Percentiles rank a stretch among this genome's conserved stretches.
phyloP scores from a whole-genome alignment of 2,888 invertebrate genomes.

The Blomia tropicalis region DNA sequence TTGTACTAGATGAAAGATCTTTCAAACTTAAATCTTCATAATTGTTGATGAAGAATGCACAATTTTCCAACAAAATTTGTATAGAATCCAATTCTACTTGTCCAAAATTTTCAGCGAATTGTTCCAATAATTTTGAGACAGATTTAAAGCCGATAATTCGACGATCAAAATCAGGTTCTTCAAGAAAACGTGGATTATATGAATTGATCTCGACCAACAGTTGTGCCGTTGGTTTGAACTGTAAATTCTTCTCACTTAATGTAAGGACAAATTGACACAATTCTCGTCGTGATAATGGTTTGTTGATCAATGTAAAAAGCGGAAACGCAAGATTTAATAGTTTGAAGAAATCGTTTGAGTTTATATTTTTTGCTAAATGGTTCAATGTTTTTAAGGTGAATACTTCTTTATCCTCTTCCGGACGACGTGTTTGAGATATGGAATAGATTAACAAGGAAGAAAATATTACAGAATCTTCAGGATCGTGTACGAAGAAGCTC shows the following conservation, averaged over 20 bases:
- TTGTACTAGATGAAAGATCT: conserved; percentile 48
- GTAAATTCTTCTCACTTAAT: conserved; percentile 38
- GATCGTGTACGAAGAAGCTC: conserved; percentile 31
- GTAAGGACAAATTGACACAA: conserved; percentile 33
- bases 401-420: conserved; percentile 19
- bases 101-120: conserved; percentile 36
- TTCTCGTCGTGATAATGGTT: conserved; percentile 31
- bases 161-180: conserved; percentile 75
- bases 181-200: conserved; percentile 70
- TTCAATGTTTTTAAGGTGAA: conserved; percentile 14
- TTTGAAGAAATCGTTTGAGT: not conserved
- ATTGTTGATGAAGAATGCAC: conserved; percentile 54
- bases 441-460: conserved; percentile 34
- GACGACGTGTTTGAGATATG: conserved; percentile 29
- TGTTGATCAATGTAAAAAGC: conserved; percentile 19
- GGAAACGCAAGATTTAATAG: conserved; percentile 26
- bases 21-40: conserved; percentile 60
- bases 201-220: conserved; percentile 54
- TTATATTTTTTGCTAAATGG: conserved; percentile 12
- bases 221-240: conserved; percentile 36
- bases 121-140: conserved; percentile 43
- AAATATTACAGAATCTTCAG: conserved; percentile 32
- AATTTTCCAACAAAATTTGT: conserved; percentile 54
- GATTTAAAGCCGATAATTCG: conserved; percentile 59
- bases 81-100: conserved; percentile 47